Evolutionary conservation across 2,797 vertebrate genomes (phyloP), one percentile per base, ranked within the genome.

Genomic region (Ctenochaetus hawaiiensis): DNA sequence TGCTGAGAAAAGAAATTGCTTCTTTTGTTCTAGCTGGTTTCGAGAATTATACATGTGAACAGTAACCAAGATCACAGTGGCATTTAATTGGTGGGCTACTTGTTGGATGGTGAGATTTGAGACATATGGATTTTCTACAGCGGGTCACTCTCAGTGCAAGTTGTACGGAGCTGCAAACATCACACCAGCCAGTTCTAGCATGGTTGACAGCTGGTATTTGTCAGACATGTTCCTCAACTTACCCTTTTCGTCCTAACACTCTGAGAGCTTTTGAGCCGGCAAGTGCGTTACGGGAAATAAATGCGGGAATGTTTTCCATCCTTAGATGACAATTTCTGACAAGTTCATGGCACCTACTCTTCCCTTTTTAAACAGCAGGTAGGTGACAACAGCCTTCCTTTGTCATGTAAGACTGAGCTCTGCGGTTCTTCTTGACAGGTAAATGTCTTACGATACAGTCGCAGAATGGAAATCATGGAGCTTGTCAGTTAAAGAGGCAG

Each of bases 341-440:
- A 94, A 92, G 88, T 90, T 56, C 75, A 83, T 94, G 91, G 93
- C 93, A 95, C 75, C 82, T 85, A 89, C 91, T 87, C 83, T 85
- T 86, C 84, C 53, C 79, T 77, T 84, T 90, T 82, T 75, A 84
- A 88, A 89, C 88, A 89, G 91, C 90, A 86, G 89, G 91, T 80
- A 86, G 92, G 91, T 92, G 94, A 95, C 94, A 94, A 91, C 93
- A 93, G 91, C 83, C 88, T 91, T 78, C 88, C 89, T 92, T 92
- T 94, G 91, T 95, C 92, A 90, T 85, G 87, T 88, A 85, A 93
- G 89, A 78, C 87, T 89, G 85, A 94, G 90, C 92, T 85, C 87
- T 63, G 86, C 84, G 71, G 81, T 92, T 84, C 86, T 84, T 92
- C 84, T 78, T 95, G 93, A 95, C 94, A 94, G 92, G 88, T 87